These are phyloP conservation scores for Drosophila repletoides DNA, from an alignment of 1,140 invertebrate species.

Conservation along the genomic window DNA sequence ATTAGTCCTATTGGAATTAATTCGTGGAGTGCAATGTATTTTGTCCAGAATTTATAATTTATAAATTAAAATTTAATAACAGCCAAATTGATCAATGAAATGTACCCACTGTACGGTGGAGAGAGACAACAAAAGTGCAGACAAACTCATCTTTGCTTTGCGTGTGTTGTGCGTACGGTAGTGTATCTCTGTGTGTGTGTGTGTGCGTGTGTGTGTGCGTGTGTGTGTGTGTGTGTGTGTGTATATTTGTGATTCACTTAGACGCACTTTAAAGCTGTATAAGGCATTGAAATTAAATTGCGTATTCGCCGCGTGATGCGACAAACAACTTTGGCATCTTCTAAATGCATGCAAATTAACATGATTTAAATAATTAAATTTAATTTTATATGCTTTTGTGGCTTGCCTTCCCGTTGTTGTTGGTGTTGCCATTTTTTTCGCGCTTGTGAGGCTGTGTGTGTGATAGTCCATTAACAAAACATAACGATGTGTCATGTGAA, in stretches of 20 bases:
- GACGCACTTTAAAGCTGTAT: constrained; percentile 31
- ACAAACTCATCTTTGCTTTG: constrained; percentile 19
- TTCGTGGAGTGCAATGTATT: too few relatives aligned
- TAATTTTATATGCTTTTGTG: constrained; percentile 71
- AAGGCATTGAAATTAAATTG: constrained; percentile 46
- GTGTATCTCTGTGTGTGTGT: too few relatives aligned
- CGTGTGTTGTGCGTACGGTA: too few relatives aligned
- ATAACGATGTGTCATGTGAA: constrained; percentile 76
- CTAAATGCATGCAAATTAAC: constrained; percentile 68
- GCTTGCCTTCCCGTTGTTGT: constrained; percentile 18
- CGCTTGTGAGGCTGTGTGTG: constrained; percentile 41
- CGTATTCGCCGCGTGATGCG: constrained; percentile 2
- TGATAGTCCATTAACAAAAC: constrained; percentile 79
- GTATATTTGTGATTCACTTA: constrained; percentile 38
- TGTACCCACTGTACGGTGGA: too few relatives aligned
- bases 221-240: constrained; percentile 29
- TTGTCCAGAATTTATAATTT: too few relatives aligned
- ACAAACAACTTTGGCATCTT: constrained; percentile 43
- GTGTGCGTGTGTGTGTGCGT: too few relatives aligned
- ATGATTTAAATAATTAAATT: constrained; percentile 78
- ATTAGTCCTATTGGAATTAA: too few relatives aligned
- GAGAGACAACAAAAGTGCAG: constrained; percentile 19
- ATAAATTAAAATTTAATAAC: too few relatives aligned
- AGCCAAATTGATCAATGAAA: too few relatives aligned
- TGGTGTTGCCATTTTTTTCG: constrained; percentile 14